These are phyloP conservation scores for Oppia nitens DNA, from an alignment of 1,140 invertebrate genomes.

Conservation along the genomic window DNA sequence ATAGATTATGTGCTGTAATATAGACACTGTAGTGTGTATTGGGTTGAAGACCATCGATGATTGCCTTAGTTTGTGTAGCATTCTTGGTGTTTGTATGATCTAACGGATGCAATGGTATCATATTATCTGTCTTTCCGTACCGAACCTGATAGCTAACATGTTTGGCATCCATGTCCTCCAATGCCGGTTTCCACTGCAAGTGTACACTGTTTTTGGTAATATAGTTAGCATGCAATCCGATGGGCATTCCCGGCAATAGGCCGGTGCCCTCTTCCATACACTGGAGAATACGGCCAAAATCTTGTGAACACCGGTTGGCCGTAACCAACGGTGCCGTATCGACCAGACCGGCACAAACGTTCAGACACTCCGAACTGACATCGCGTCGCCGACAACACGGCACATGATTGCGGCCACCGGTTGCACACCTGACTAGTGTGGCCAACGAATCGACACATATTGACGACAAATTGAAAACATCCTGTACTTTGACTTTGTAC, in stretches of 20 bases:
- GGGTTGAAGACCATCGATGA: constrained; percentile 39
- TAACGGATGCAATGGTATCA: constrained; percentile 20
- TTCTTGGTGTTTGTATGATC: constrained; percentile 30
- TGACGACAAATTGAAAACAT: constrained; percentile 38
- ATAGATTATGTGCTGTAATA: constrained; percentile 49
- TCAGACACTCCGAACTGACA: constrained; percentile 47
- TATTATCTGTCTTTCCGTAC: constrained; percentile 31
- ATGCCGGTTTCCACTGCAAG: constrained; percentile 48
- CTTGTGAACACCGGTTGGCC: constrained; percentile 48
- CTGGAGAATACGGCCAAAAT: constrained; percentile 61
- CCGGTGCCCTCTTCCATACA: constrained; percentile 67
- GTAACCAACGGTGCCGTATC: constrained; percentile 34
- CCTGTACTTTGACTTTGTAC: constrained; percentile 49
- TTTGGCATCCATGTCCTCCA: constrained; percentile 41
- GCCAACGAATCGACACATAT: constrained; percentile 39
- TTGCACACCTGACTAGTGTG: constrained; percentile 46
- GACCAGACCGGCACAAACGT: constrained; percentile 48
- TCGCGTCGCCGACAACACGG: constrained; percentile 50
- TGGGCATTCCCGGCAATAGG: constrained; percentile 47
- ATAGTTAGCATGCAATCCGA: constrained; percentile 47
- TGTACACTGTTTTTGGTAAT: constrained; percentile 41
- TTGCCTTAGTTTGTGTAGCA: constrained; percentile 40
- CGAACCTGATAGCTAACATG: constrained; percentile 48
- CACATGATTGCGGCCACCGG: constrained; percentile 52
- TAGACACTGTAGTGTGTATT: constrained; percentile 53